Conservation (phyloP, 1,140 invertebrate species). For the Pararge aegeria region DNA sequence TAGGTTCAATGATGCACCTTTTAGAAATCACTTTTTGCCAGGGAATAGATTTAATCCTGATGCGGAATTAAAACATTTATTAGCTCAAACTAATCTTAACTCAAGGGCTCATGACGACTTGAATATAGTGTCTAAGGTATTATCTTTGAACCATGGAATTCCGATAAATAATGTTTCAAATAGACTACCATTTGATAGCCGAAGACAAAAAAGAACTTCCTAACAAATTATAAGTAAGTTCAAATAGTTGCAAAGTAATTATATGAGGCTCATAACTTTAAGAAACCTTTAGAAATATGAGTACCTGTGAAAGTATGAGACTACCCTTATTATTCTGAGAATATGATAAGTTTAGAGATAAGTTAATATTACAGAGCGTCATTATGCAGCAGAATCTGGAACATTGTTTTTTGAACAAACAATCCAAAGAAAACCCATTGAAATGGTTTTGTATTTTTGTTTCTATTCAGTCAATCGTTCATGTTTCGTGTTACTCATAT, state of each 20-base stretch:
- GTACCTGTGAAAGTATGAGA: slow-evolving; percentile 15
- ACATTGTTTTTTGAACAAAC: too few relatives aligned
- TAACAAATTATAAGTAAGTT: not conserved
- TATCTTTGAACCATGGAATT: slow-evolving; percentile 86
- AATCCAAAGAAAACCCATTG: not conserved
- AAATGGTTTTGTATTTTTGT: not conserved
- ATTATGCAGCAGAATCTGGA: not conserved
- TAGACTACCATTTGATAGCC: slow-evolving; percentile 56
- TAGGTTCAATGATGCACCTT: slow-evolving; percentile 54
- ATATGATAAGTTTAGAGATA: not conserved
- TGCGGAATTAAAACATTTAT: slow-evolving; percentile 82
- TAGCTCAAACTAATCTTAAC: slow-evolving; percentile 83
- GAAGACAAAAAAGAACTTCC: slow-evolving; percentile 50
- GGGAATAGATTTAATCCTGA: slow-evolving; percentile 68
- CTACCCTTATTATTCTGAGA: not conserved
- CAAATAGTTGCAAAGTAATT: not conserved
- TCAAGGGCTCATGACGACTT: slow-evolving; percentile 84
- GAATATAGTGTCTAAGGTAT: slow-evolving; percentile 89
- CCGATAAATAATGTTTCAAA: slow-evolving; percentile 56
- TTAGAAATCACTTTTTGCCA: slow-evolving; percentile 55
- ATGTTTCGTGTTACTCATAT: not conserved
- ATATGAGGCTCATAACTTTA: too few relatives aligned
- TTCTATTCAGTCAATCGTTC: not conserved
- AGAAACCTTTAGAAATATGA: not conserved
- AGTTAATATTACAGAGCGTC: not conserved